Base-by-base conservation (phyloP, 2,113 vertebrate species). In the Octodon degus region DNA sequence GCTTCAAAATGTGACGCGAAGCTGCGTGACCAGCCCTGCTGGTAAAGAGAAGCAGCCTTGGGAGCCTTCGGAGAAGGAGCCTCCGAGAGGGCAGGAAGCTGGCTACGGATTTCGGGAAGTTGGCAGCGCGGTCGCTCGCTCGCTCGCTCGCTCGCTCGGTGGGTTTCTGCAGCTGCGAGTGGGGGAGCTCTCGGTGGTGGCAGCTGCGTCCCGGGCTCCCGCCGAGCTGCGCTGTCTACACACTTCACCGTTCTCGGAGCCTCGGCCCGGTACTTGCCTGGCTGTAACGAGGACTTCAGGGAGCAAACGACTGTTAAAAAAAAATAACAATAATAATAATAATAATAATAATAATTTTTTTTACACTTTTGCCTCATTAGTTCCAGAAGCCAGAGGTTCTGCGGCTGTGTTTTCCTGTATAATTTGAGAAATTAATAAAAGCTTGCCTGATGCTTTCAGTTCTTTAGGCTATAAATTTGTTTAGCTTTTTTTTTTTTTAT, bases 251-350 rank as follows among this genome's bases (percentile, higher is more conserved):
- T 98, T 98, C 97, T 97, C 98, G 98, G 98, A 99, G 99, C 98
- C 98, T 99, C 99, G 99, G 98, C 98, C 98, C 98, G 98, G 97
- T 98, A 98, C 98, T 99, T 98, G 99, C 98, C 99, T 99, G 98
- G 98, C 98, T 98, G 97, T 99, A 99, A 99, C 99, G 99, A 99
- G 99, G 99, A 99, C 99, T 99, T 99, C 98, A 98, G 99, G 99
- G 99, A 99, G 98, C 98, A 97, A 98, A 98, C 97, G 63, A 93
- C 97, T 98, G 96, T 98, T 98, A 97, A 96, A 92, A 94, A 43
- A 22, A n/a, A n/a, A n/a, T n/a, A n/a, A n/a, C n/a, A n/a, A n/a
- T n/a, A n/a, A n/a, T n/a, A n/a, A n/a, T n/a, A n/a, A n/a, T n/a
- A n/a, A n/a, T n/a, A n/a, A n/a, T n/a, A n/a, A n/a, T n/a, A n/a